phyloP scores from a whole-genome alignment of 2,797 vertebrate genomes.

The Sternotherus odoratus region DNA sequence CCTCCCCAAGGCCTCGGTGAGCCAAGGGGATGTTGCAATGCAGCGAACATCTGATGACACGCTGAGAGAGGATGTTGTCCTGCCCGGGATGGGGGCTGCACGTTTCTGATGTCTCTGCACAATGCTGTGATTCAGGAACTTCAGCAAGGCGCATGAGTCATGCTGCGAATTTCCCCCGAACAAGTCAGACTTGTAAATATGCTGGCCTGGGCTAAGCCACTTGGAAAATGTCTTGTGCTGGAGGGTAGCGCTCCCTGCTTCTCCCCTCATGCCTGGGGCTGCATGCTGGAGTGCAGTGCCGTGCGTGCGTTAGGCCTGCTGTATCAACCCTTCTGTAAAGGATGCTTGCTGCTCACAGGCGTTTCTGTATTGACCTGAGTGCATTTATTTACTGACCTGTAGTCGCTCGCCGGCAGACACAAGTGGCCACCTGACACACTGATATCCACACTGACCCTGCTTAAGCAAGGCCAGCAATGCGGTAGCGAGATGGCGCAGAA shows the following conservation, averaged over 20 bases:
- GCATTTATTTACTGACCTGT: not conserved
- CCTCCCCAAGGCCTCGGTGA: not conserved
- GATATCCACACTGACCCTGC: not conserved
- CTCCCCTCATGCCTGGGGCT: not conserved
- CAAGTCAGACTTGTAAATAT: constrained; percentile 38
- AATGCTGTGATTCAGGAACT: constrained; percentile 69
- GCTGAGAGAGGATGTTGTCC: not conserved
- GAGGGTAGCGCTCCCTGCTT: accelerated
- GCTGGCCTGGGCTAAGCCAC: constrained; percentile 33
- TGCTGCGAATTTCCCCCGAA: constrained; percentile 49
- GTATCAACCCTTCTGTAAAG: not conserved
- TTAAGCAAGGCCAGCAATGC: not conserved
- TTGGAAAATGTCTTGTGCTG: not conserved
- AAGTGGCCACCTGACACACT: not conserved
- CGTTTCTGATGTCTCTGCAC: constrained; percentile 66
- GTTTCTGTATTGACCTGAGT: not conserved
- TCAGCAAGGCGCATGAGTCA: constrained; percentile 66
- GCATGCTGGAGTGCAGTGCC: not conserved
- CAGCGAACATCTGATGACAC: not conserved
- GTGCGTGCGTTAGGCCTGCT: not conserved
- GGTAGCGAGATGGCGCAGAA: not conserved
- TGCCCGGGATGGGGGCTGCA: not conserved
- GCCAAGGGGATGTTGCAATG: not conserved
- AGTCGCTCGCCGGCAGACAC: not conserved
- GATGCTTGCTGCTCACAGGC: not conserved